A percentile compares a stretch with the other conserved stretches of the same genome.
Evolutionary conservation across 1,140 invertebrate genomes (phyloP).

Genomic region (Octopus bimaculoides): DNA sequence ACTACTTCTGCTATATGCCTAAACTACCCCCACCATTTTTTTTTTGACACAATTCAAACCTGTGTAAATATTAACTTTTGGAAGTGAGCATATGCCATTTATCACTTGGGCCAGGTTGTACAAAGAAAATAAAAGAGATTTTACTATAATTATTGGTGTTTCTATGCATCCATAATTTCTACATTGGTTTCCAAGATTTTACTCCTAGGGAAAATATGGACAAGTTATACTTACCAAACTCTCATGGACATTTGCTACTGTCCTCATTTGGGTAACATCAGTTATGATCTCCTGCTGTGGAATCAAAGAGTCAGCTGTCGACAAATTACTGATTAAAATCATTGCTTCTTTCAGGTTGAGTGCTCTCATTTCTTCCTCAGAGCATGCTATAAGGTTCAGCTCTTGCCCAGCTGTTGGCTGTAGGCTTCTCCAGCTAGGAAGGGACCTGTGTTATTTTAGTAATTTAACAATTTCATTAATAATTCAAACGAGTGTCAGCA

Average conservation of each 20-base stretch:
- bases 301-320: constrained; percentile 71
- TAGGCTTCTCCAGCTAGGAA: constrained; percentile 79
- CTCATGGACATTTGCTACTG: constrained; percentile 85
- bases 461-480: no score
- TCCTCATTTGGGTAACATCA: constrained; percentile 74
- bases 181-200: no score
- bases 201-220: not conserved
- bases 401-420: constrained; percentile 60
- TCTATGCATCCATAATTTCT: no score
- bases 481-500: no score
- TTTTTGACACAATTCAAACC: no score
- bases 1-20: no score
- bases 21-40: no score
- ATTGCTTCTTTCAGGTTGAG: constrained; percentile 86
- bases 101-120: no score
- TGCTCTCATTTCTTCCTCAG: constrained; percentile 71
- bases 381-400: constrained; percentile 45
- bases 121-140: no score
- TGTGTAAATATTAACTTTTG: no score
- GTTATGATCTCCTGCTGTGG: constrained; percentile 79
- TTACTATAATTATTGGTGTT: no score
- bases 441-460: constrained; percentile 61
- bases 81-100: no score
- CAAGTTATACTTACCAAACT: constrained; percentile 70
- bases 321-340: constrained; percentile 83